Evolutionary conservation across 2,888 invertebrate species (phyloP).

Genomic region (Dorcus hopei): DNA sequence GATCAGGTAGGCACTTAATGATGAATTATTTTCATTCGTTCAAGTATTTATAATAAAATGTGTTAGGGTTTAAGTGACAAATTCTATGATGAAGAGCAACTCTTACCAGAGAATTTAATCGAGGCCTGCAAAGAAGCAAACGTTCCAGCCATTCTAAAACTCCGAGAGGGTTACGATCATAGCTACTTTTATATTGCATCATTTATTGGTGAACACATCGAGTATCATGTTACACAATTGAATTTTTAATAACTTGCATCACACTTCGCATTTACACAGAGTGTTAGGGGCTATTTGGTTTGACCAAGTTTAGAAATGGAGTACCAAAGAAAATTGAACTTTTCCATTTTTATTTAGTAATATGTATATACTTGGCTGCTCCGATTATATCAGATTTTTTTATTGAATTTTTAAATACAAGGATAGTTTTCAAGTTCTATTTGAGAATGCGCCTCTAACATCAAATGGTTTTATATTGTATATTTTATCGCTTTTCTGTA

Average conservation of each 20-base stretch:
- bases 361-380: no score
- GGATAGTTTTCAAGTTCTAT: no score
- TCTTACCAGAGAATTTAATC: conserved; percentile 81
- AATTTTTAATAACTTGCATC: conserved; percentile 42
- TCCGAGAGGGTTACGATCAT: conserved; percentile 89
- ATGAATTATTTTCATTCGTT: neutral
- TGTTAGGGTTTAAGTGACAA: conserved; percentile 78
- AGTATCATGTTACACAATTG: conserved; percentile 80
- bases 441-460: no score
- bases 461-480: neutral
- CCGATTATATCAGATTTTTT: no score
- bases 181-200: conserved; percentile 90
- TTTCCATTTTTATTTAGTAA: no score
- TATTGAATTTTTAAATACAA: conserved; percentile 1
- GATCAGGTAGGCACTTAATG: conserved; percentile 68
- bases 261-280: no score
- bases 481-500: neutral
- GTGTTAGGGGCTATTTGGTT: no score
- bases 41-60: neutral
- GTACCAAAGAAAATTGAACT: no score
- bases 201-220: conserved; percentile 89
- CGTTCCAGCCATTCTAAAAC: conserved; percentile 66
- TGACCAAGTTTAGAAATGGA: no score
- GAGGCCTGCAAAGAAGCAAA: conserved; percentile 67
- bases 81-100: conserved; percentile 71